Base-by-base conservation (phyloP, 1,140 invertebrate species). In the Ganaspis sp. region DNA sequence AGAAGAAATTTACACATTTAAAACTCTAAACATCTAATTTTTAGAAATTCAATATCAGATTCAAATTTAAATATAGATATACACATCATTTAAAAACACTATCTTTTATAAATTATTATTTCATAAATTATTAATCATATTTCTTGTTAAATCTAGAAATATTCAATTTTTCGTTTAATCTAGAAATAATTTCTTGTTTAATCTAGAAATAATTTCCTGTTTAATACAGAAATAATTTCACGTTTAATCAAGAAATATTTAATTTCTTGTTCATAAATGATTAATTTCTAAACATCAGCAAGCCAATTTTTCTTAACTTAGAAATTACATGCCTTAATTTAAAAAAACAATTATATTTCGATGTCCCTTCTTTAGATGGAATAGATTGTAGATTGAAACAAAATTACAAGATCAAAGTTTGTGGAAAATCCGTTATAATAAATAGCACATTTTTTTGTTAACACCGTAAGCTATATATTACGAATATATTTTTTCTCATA, bases 361-460 rank as follows among this genome's bases (percentile, higher is more conserved):
- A 64, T n/a, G 12, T 64, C 23, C 58, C 29, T 64, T 64, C 58
- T 29, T 64, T 9, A n/a, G 23, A n/a, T 34, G 58, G 23, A 64
- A 64, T 64, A 34, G 6, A 3, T 34, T 34, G 6, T 6, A 34
- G 29, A 34, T 34, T 34, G 2, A 34, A 34, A 34, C 12, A 64
- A 29, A 64, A 29, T 6, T 29, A 15, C 5, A 6, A 64, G 58
- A 64, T 29, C n/a, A 64, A 64, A 29, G 12, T 29, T 64, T 29
- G 26, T 64, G 58, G 58, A 64, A 64, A 78, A 76, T n/a, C 71
- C 64, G 45, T 75, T 73, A 74, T 72, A 79, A 77, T 79, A 78
- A 74, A 70, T 80, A 79, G 73, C 75, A 80, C 74, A 84, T 78
- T 83, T 83, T 77, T 78, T 29, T 82, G 78, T 82, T 69, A 78